phyloP scores from a whole-genome alignment of 2,797 vertebrate genomes.

The Pseudochromis fuscus region DNA sequence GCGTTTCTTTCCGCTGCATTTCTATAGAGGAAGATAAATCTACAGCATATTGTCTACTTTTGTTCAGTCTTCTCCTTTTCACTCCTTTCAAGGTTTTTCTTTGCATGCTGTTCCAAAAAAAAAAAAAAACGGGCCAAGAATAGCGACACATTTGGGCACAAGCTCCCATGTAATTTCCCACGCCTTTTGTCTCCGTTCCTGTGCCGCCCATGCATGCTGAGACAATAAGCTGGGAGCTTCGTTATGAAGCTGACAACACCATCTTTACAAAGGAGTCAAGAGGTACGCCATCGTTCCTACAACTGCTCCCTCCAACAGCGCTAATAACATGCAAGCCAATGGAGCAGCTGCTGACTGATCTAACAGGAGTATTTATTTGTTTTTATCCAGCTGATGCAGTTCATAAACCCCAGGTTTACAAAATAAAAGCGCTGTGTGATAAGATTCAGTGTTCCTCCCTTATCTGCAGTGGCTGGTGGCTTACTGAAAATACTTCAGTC shows the following conservation, averaged over 20 bases:
- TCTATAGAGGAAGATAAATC: slow-evolving; percentile 28
- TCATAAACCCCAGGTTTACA: slow-evolving; percentile 45
- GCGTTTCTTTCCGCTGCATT: background rate
- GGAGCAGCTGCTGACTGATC: slow-evolving; percentile 49
- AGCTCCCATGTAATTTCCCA: slow-evolving; percentile 79
- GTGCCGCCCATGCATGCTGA: slow-evolving; percentile 73
- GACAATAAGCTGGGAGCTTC: slow-evolving; percentile 77
- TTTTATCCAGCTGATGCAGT: slow-evolving; percentile 34
- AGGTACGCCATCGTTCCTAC: slow-evolving; percentile 47
- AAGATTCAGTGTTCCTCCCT: slow-evolving; percentile 30
- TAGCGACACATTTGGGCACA: slow-evolving; percentile 73
- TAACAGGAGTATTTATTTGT: slow-evolving; percentile 38
- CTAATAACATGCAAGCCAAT: slow-evolving; percentile 31
- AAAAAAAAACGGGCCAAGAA: slow-evolving; percentile 69
- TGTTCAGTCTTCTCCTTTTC: slow-evolving; percentile 39
- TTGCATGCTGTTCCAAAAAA: slow-evolving; percentile 34
- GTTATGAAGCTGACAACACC: slow-evolving; percentile 71
- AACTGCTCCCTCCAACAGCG: background rate
- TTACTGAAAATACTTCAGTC: slow-evolving; percentile 48
- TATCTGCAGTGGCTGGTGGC: slow-evolving; percentile 21
- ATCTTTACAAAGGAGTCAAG: slow-evolving; percentile 62
- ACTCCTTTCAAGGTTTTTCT: slow-evolving; percentile 60
- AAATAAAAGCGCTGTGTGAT: slow-evolving; percentile 45
- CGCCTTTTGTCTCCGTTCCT: slow-evolving; percentile 79
- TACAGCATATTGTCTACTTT: slow-evolving; percentile 26